These are phyloP conservation scores for Labeo catla DNA, from an alignment of 2,113 vertebrate genomes.

Conservation along the genomic window DNA sequence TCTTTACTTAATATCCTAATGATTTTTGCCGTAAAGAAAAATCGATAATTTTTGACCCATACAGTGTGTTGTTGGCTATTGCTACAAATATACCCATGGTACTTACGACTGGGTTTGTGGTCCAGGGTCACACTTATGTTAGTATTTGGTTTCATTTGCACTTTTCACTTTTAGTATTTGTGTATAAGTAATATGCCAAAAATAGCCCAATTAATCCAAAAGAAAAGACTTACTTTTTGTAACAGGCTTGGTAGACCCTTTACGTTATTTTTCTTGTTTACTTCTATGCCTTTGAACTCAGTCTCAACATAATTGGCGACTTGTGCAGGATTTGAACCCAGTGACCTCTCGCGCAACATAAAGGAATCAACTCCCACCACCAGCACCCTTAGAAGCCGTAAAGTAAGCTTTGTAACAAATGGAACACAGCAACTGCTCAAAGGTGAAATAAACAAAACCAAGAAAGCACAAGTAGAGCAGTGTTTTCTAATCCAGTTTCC, in stretches of 20 bases:
- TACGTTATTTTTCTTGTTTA: not conserved
- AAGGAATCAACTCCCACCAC: not conserved
- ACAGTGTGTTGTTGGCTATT: too few relatives aligned
- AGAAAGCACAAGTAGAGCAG: not conserved
- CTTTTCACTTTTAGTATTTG: not conserved
- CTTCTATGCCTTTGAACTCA: slow-evolving; percentile 1
- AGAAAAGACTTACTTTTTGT: not conserved
- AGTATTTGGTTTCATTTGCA: not conserved
- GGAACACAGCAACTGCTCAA: slow-evolving; percentile 2
- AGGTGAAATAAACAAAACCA: slow-evolving; percentile 21
- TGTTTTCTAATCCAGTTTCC: slow-evolving; percentile 2
- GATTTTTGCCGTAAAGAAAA: too few relatives aligned
- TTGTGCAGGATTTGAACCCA: slow-evolving; percentile 19
- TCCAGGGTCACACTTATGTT: too few relatives aligned
- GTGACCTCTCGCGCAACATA: slow-evolving; percentile 16
- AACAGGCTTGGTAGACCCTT: not conserved
- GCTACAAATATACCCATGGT: too few relatives aligned
- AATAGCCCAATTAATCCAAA: not conserved
- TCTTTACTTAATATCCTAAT: too few relatives aligned
- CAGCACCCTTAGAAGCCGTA: not conserved
- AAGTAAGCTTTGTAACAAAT: slow-evolving; percentile 7
- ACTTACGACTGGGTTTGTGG: too few relatives aligned
- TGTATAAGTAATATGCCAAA: not conserved
- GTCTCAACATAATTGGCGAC: not conserved
- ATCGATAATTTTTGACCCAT: too few relatives aligned